These are phyloP conservation scores for Hippocampus guttulatus DNA, from an alignment of 2,113 vertebrate genomes.

Conservation along the genomic window DNA sequence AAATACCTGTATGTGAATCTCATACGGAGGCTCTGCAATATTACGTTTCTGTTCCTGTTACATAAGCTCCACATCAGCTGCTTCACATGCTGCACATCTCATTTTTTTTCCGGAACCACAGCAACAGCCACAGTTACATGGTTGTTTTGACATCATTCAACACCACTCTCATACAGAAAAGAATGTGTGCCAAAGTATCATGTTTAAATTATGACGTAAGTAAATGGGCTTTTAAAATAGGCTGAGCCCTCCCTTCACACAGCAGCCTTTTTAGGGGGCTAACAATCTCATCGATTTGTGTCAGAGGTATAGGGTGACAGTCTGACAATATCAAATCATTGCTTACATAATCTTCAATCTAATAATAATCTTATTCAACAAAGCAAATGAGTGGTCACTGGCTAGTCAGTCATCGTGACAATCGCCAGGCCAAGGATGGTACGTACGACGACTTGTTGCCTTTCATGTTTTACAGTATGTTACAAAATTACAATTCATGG, in stretches of 20 bases:
- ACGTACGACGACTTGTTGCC: too few relatives aligned
- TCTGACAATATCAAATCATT: background rate
- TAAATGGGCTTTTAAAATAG: conserved; percentile 27
- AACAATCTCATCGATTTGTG: conserved; percentile 35
- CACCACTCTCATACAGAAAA: background rate
- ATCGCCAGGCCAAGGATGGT: too few relatives aligned
- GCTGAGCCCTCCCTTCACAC: conserved; percentile 19
- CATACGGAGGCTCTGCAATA: background rate
- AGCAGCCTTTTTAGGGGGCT: conserved; percentile 21
- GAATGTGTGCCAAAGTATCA: background rate
- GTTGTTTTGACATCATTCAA: background rate
- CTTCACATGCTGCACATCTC: background rate
- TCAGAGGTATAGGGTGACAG: background rate
- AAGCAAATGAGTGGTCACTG: too few relatives aligned
- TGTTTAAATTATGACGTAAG: background rate
- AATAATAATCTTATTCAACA: too few relatives aligned
- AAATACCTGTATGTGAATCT: background rate
- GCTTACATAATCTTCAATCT: too few relatives aligned
- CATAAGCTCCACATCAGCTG: background rate
- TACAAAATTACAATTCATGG: too few relatives aligned
- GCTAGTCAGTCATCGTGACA: too few relatives aligned
- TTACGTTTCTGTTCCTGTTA: background rate
- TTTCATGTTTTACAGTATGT: too few relatives aligned
- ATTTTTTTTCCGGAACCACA: background rate
- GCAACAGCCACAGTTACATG: background rate